These are phyloP conservation scores for Mugil cephalus DNA, from an alignment of 2,113 vertebrate genomes.

Conservation along the genomic window DNA sequence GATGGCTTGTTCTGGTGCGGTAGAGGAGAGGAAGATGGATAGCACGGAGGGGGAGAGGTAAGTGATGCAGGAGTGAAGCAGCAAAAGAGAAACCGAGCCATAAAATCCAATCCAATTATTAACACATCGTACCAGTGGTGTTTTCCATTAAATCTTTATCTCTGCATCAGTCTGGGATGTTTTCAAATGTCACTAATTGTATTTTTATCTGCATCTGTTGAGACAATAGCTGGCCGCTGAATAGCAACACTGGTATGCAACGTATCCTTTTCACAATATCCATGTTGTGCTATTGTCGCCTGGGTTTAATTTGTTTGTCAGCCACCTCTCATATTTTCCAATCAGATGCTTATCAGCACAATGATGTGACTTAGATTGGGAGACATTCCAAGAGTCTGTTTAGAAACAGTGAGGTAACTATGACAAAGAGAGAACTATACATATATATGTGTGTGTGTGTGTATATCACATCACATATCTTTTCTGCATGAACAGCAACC, in stretches of 20 bases:
- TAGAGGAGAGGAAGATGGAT: constrained; percentile 57
- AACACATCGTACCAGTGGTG: not conserved
- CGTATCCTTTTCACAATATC: not conserved
- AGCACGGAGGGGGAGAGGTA: constrained; percentile 25
- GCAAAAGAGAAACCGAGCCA: constrained; percentile 18
- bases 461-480: not conserved
- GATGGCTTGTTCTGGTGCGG: constrained; percentile 60
- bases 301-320: constrained; percentile 5
- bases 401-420: not conserved
- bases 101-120: constrained; percentile 44
- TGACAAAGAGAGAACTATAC: not conserved
- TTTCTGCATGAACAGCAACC: not conserved
- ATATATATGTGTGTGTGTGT: too few species aligned
- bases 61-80: constrained; percentile 30
- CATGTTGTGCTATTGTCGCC: constrained; percentile 4
- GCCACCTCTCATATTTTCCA: not conserved
- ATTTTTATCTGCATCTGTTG: constrained; percentile 34
- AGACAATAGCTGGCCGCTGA: constrained; percentile 7
- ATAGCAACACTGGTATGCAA: not conserved
- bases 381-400: not conserved
- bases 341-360: not conserved
- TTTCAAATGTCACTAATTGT: constrained; percentile 44
- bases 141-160: constrained; percentile 30
- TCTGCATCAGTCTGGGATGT: not conserved
- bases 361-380: not conserved